Percentiles rank a stretch among this genome's conserved stretches.
phyloP scores from a whole-genome alignment of 2,797 vertebrate genomes.

The Spheniscus humboldti region DNA sequence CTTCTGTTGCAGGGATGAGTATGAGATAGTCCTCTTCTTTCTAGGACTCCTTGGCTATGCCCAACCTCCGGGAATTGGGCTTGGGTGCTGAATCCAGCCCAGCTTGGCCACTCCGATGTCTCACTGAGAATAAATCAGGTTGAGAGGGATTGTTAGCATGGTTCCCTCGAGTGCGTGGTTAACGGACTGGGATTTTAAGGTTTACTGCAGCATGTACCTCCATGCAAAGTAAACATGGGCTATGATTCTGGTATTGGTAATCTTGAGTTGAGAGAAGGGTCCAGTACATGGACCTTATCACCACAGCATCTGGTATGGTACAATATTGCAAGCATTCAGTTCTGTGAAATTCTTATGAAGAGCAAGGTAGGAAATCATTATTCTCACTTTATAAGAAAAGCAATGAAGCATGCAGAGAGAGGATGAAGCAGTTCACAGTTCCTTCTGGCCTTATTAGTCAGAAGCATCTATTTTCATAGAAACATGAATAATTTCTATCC shows the following conservation, averaged over 20 bases:
- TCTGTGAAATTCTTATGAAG: not conserved
- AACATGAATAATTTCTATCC: not conserved
- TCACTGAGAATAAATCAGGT: not conserved
- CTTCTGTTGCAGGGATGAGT: not conserved
- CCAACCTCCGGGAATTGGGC: not conserved
- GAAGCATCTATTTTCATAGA: not conserved
- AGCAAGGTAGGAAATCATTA: not conserved
- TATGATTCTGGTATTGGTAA: not conserved
- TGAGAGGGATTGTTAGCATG: not conserved
- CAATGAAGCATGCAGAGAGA: not conserved
- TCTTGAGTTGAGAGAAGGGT: not conserved
- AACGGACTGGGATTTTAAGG: not conserved
- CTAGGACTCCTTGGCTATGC: not conserved
- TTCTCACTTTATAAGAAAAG: not conserved
- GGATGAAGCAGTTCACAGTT: not conserved
- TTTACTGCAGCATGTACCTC: not conserved
- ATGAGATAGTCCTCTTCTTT: not conserved
- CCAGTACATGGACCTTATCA: not conserved
- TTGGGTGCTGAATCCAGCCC: not conserved
- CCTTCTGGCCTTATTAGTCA: not conserved
- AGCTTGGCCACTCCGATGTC: rapidly evolving
- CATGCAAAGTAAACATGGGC: not conserved
- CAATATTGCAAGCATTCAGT: not conserved
- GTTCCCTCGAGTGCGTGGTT: not conserved
- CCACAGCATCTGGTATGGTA: not conserved